Base-by-base conservation (phyloP, 2,888 invertebrate genomes). In the Eristalis pertinax region DNA sequence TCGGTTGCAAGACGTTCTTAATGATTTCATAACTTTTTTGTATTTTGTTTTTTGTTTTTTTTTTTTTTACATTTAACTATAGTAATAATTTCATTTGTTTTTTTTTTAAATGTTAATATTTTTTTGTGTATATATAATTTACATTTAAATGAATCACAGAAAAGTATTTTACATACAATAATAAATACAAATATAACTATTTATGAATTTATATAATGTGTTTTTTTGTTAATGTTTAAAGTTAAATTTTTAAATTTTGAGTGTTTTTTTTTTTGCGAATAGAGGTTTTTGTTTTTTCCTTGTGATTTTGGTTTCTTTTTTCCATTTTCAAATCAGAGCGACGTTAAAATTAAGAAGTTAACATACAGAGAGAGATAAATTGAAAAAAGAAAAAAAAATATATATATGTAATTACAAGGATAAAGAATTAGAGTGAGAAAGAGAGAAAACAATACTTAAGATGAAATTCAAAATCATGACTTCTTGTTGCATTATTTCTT, bases 91-190 rank as follows among this genome's bases (percentile, higher is more conserved):
- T n/a, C n/a, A 70, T 58, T 56, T 56, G 50, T 72, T 77, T 67
- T 35, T 69, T 81, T 70, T 43, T 43, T 43, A 43, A 67, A 81
- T 83, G 63, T 78, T 88, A 86, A 75, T 81, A 73, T 81, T 81
- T 50, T 43, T 50, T 65, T 81, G 60, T 84, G 72, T 84, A 80
- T 84, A 74, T 77, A 88, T 89, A 84, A 89, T 85, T 78, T 88
- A 89, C 88, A 88, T 88, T 87, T 84, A 89, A 89, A 89, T 89
- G 85, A 89, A 89, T 89, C 89, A 87, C 89, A 89, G 89, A 89
- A 88, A 88, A 87, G 80, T 88, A 88, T 89, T 85, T 89, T 89
- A 89, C 89, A 89, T 87, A 84, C 77, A 81, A 89, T 87, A 87
- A 81, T 84, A 89, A 84, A 79, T 81, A 81, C 73, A 87, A 86